Percentiles rank a stretch among this genome's conserved stretches.
These are phyloP conservation scores for Stichodactyla mertensii DNA, from an alignment of 64 coral and sea anemone species.

Conservation along the genomic window DNA sequence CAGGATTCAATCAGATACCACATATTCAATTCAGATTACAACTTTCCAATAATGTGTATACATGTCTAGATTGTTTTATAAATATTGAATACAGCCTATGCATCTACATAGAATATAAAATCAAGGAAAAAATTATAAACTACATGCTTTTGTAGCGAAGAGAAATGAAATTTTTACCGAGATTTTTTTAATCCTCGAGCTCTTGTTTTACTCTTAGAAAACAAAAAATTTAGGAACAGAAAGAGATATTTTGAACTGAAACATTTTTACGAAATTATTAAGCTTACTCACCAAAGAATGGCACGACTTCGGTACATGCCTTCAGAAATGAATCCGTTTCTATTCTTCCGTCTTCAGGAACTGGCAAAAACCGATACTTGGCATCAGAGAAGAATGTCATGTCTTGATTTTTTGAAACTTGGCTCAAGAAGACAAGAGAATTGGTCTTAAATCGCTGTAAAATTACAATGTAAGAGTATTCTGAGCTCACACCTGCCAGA, in stretches of 20 bases:
- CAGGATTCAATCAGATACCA: no score
- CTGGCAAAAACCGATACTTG: slow-evolving; percentile 53
- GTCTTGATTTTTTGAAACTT: not conserved
- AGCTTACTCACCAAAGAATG: slow-evolving; percentile 86
- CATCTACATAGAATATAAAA: no score
- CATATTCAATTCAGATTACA: no score
- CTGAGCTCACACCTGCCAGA: not conserved
- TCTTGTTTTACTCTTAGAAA: not conserved
- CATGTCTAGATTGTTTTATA: no score
- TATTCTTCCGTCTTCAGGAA: slow-evolving; percentile 85
- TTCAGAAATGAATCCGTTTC: slow-evolving; percentile 89
- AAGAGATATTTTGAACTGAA: not conserved
- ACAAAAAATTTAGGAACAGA: not conserved
- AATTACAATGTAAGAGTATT: not conserved
- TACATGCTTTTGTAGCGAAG: no score
- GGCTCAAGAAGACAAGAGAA: not conserved
- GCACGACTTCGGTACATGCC: slow-evolving; percentile 83
- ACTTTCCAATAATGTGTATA: no score
- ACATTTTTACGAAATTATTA: not conserved
- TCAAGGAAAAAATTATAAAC: no score
- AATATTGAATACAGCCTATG: no score
- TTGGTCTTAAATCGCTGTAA: not conserved
- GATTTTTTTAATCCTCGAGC: no score
- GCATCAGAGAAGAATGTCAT: slow-evolving; percentile 96
- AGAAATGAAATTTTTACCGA: no score